phyloP scores from a whole-genome alignment of 2,797 vertebrate species.

The Falco berigora region DNA sequence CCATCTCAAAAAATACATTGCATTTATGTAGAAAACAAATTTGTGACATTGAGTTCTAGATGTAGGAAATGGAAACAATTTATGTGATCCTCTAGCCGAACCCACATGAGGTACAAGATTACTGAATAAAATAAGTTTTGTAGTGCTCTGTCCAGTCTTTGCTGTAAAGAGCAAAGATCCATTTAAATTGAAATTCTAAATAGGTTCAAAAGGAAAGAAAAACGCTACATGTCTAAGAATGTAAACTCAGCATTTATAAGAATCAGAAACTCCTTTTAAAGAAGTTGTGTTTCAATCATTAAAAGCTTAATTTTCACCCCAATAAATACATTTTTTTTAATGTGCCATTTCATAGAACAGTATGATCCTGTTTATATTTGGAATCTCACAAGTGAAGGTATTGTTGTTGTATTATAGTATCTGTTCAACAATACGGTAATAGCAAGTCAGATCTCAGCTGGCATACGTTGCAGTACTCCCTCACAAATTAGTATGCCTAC shows the following conservation, averaged over 20 bases:
- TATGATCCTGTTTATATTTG: neutral
- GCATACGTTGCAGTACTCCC: neutral
- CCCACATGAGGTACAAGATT: neutral
- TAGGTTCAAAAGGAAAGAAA: neutral
- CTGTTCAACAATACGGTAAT: neutral
- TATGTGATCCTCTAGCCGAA: neutral
- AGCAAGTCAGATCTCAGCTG: neutral
- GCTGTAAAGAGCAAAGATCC: neutral
- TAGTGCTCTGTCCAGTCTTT: neutral
- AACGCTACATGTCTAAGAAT: too few relatives aligned
- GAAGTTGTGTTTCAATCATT: neutral
- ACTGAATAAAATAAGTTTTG: neutral
- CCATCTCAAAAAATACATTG: slow-evolving; percentile 2
- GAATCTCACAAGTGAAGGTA: neutral
- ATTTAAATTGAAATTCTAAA: slow-evolving; percentile 26
- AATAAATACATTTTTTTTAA: neutral
- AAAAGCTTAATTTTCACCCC: neutral
- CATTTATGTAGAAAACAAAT: neutral
- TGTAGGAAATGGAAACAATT: slow-evolving; percentile 19
- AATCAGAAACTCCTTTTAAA: neutral
- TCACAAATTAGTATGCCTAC: neutral
- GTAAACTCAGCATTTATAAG: neutral
- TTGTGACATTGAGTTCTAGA: neutral
- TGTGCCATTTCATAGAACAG: neutral
- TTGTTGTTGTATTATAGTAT: neutral